Percentiles rank a stretch among this genome's conserved stretches.
Evolutionary conservation across 2,113 vertebrate genomes (phyloP).

Genomic region (Anoplopoma fimbria): DNA sequence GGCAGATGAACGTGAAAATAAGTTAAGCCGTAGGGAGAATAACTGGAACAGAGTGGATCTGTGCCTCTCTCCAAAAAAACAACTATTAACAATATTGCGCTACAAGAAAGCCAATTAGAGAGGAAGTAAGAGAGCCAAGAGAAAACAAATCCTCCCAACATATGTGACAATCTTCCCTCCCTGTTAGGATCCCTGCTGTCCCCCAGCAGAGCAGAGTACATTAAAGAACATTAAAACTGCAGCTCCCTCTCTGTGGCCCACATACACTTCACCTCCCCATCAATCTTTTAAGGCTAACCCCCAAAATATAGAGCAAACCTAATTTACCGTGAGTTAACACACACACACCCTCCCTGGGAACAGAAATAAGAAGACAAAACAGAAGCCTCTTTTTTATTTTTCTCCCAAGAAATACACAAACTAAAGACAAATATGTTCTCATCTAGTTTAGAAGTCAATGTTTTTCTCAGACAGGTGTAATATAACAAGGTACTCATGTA

Average conservation of each 20-base stretch:
- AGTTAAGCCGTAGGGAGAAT: not conserved
- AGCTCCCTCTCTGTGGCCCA: constrained; percentile 30
- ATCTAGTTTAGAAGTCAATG: not conserved
- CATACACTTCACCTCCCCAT: constrained; percentile 46
- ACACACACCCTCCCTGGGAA: not conserved
- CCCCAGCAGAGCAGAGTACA: constrained; percentile 20
- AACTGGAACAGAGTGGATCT: constrained; percentile 6
- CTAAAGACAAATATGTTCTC: not conserved
- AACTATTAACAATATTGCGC: constrained; percentile 11
- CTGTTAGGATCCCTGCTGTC: constrained; percentile 2
- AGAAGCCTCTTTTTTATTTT: not conserved
- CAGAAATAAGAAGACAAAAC: not conserved
- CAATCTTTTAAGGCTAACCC: constrained; percentile 53
- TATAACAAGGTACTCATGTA: not conserved
- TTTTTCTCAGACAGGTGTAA: not conserved
- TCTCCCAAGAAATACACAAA: not conserved
- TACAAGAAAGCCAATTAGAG: constrained; percentile 21
- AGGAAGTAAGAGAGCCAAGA: not conserved
- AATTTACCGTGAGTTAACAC: constrained; percentile 41
- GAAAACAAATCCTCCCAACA: constrained; percentile 1
- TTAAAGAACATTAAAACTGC: constrained; percentile 47
- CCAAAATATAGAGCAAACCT: constrained; percentile 55
- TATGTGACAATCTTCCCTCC: too few species aligned
- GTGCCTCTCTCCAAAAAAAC: not conserved
- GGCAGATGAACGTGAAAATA: not conserved